Base-by-base conservation (phyloP, 2,113 vertebrate genomes). In the Lepus timidus region DNA sequence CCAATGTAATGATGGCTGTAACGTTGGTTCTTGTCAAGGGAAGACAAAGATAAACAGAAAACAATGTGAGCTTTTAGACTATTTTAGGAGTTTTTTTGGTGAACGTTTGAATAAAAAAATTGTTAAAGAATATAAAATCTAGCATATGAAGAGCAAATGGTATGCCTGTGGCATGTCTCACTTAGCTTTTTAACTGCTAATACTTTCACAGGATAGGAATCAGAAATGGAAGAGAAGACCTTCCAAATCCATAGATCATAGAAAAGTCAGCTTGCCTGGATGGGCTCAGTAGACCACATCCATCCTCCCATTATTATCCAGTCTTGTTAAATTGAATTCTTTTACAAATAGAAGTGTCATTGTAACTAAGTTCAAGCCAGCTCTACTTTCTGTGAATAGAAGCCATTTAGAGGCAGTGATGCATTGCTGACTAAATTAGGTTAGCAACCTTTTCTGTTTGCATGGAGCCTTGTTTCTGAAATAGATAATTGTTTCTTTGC, bases 401-500 rank as follows among this genome's bases (percentile, higher is more conserved):
- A 44, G 51, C 33, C 52, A 44, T 64, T 73, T 96, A 49, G 62
- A 88, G 58, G 85, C 29, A 95, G 92, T 75, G 74, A 73, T 51
- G 8, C 52, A 25, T 36, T 58, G 39, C 68, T 84, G 17, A 70
- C 55, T 83, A 73, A 8, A 33, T 76, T 13, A 1, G 62, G 70
- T 88, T 87, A 62, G 90, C 49, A 73, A 49, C 44, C 16, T 85
- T 85, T 96, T 88, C 74, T 96, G 23, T 95, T 97, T 98, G 98
- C 97, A 98, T 98, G 94, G 97, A 98, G 98, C 98, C 97, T 93
- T 98, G 98, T 97, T 98, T 97, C 92, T 97, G 96, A 97, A 93
- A 93, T 92, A 94, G 96, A 94, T 82, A 61, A 39, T 52, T 86
- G 58, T 75, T 91, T 88, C 61, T 74, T 52, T 97, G 97, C 97